phyloP scores from a whole-genome alignment of 2,888 invertebrate species.

The Mongoloraphidia duomilia region DNA sequence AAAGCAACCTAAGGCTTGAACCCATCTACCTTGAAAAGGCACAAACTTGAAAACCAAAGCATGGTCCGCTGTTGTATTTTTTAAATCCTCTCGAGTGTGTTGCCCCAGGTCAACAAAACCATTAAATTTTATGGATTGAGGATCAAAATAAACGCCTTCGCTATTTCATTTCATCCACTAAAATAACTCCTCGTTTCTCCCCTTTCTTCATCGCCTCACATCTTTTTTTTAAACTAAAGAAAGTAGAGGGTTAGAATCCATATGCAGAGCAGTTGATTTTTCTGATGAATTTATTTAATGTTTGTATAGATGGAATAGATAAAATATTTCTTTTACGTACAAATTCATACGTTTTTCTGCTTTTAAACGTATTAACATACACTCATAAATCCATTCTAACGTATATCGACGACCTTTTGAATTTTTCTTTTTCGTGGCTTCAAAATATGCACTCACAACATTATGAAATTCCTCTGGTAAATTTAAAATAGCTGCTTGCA shows the following conservation, averaged over 20 bases:
- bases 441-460: no score
- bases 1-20: slow-evolving; percentile 18
- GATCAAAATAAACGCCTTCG: slow-evolving; percentile 12
- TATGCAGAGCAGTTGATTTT: slow-evolving; percentile 11
- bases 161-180: slow-evolving; percentile 17
- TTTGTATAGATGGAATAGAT: no score
- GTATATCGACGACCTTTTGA: not conserved
- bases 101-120: slow-evolving; percentile 17
- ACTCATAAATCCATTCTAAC: slow-evolving; percentile 11
- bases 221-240: slow-evolving; percentile 11
- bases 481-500: no score
- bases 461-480: no score
- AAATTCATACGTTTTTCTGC: slow-evolving; percentile 10
- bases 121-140: slow-evolving; percentile 9
- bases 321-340: no score
- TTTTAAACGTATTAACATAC: slow-evolving; percentile 12
- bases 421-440: no score
- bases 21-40: slow-evolving; percentile 15
- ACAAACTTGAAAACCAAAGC: slow-evolving; percentile 18
- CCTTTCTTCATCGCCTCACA: slow-evolving; percentile 5
- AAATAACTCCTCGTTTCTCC: slow-evolving; percentile 11
- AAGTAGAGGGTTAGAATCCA: slow-evolving; percentile 12
- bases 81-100: slow-evolving; percentile 13
- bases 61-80: slow-evolving; percentile 15
- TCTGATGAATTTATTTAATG: slow-evolving; percentile 10